Evolutionary conservation across 1,140 invertebrate genomes (phyloP), one percentile per base, ranked within the genome.

Genomic region (Drosophila bifasciata): DNA sequence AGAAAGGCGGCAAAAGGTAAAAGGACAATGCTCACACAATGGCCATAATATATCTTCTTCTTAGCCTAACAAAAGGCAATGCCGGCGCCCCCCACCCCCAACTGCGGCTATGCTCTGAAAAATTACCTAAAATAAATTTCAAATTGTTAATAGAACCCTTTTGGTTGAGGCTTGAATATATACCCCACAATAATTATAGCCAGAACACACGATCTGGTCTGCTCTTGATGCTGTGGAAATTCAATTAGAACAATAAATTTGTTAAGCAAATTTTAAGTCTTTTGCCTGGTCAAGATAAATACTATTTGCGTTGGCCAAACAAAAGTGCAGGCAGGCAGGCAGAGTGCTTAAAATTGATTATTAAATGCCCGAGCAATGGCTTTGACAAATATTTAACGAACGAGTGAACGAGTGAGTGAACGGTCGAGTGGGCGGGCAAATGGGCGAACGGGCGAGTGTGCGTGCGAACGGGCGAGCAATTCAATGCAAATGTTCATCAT

Each of bases 91-190:
- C 32, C 4, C 8, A 5, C 0, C 32, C 4, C 11, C 3, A 11
- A 3, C 28, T 32, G 28, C 7, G 32, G 32, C 32, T 13, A 13
- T 36, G 32, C 3, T 43, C 71, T 76, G 72, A 68, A 58, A 79
- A 70, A 79, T 67, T 36, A 46, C 49, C 55, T 32, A 45, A 62
- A 72, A 80, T 80, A 76, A 72, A 72, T 76, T 76, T 67, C 19
- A 73, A 76, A 80, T 80, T 80, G 71, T 66, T 75, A 75, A 75
- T 75, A 75, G 72, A 75, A 73, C 70, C 69, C 69, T 62, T 72
- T 39, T 39, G n/a, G n/a, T n/a, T n/a, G n/a, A n/a, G 19, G 16
- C 15, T 16, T 32, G 3, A 3, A n/a, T 0, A 9, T 23, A 58
- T 23, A 39, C 17, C 36, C 36, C 13, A 39, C 49, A 28, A 49